Evolutionary conservation across 2,888 invertebrate genomes (phyloP).

Genomic region (Malacosoma neustria): DNA sequence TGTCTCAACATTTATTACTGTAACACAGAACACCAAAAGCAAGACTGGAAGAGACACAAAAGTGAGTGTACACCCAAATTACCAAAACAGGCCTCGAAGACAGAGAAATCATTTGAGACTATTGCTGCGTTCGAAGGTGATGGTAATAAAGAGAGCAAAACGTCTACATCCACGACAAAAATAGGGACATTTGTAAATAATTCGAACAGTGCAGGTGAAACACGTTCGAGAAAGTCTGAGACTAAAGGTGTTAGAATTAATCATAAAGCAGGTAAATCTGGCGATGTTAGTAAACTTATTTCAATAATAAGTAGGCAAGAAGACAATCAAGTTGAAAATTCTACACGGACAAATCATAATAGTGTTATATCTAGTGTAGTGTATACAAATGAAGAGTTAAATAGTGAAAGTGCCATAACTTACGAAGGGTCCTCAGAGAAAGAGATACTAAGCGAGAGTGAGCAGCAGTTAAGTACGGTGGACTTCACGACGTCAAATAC

Average conservation of each 20-base stretch:
- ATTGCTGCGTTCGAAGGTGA: constrained; percentile 29
- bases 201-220: constrained; percentile 28
- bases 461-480: constrained; percentile 56
- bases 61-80: constrained; percentile 69
- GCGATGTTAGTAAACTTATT: constrained; percentile 42
- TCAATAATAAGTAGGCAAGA: constrained; percentile 24
- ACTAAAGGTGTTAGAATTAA: constrained; percentile 36
- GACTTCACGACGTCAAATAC: constrained; percentile 38
- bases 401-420: constrained; percentile 68
- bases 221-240: constrained; percentile 35
- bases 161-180: constrained; percentile 18
- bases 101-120: constrained; percentile 34
- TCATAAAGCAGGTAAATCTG: constrained; percentile 38
- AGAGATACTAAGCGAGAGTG: constrained; percentile 78
- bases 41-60: constrained; percentile 87
- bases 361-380: constrained; percentile 67
- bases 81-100: constrained; percentile 42
- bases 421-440: constrained; percentile 81
- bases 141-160: constrained; percentile 30
- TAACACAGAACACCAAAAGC: constrained; percentile 84
- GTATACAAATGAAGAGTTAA: constrained; percentile 49
- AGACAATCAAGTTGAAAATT: constrained; percentile 24
- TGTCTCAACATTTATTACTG: constrained; percentile 86
- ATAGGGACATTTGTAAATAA: constrained; percentile 18
- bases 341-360: constrained; percentile 27